phyloP scores from a whole-genome alignment of 2,888 invertebrate genomes.

The Eristalis arbustorum region DNA sequence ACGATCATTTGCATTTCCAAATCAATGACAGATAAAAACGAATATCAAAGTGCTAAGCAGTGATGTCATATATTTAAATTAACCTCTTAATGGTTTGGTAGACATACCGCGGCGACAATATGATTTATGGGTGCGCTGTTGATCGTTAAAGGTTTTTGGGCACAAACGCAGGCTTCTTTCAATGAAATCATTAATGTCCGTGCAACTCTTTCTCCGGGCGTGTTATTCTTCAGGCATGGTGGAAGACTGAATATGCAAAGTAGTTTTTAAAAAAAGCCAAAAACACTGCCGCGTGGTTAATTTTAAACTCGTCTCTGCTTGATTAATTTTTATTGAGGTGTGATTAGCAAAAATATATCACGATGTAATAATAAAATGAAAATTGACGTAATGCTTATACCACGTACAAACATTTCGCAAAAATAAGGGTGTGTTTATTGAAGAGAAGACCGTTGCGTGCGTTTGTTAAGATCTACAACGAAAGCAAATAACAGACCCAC shows the following conservation, averaged over 20 bases:
- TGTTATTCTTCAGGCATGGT: not conserved
- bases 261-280: not conserved
- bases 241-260: not conserved
- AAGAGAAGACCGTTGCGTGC: too few species aligned
- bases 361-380: not conserved
- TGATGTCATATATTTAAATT: constrained; percentile 10
- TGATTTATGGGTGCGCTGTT: not conserved
- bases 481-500: too few species aligned
- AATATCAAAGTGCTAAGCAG: not conserved
- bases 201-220: too few species aligned
- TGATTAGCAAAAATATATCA: not conserved
- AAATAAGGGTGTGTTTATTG: too few species aligned
- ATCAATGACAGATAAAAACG: not conserved
- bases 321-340: not conserved
- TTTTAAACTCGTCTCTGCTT: not conserved
- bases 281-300: not conserved
- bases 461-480: too few species aligned
- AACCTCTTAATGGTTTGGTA: not conserved
- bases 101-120: not conserved
- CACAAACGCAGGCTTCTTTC: not conserved
- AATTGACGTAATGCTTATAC: too few species aligned
- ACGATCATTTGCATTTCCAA: constrained; percentile 34
- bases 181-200: not conserved
- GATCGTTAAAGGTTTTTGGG: not conserved
- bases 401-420: too few species aligned